These are phyloP conservation scores for Salpingus planirostris DNA, from an alignment of 2,888 invertebrate genomes.

Conservation along the genomic window DNA sequence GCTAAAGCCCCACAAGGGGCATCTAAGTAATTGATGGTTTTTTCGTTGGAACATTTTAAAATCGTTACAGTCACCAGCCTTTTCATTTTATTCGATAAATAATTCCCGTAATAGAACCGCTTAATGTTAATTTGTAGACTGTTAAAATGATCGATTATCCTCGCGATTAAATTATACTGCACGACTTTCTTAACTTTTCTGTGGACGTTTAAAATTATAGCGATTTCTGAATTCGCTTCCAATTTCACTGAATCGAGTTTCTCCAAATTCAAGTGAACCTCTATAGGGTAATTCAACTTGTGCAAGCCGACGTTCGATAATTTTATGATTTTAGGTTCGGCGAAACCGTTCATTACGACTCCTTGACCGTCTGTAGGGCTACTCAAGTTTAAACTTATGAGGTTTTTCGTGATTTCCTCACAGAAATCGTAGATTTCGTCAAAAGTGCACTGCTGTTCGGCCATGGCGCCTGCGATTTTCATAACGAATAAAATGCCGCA, in stretches of 20 bases:
- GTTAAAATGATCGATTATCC: conserved; percentile 30
- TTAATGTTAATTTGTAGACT: conserved; percentile 18
- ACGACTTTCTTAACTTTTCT: conserved; percentile 69
- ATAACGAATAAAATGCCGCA: conserved; percentile 47
- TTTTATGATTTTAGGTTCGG: too few relatives aligned
- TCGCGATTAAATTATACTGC: conserved; percentile 39
- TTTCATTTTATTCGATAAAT: conserved; percentile 17
- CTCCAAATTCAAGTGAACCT: too few relatives aligned
- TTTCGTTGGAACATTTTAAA: conserved; percentile 45
- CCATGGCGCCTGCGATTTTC: conserved; percentile 69
- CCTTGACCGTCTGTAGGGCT: too few relatives aligned
- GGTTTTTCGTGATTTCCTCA: too few relatives aligned
- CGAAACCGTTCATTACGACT: too few relatives aligned
- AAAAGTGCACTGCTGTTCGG: conserved; percentile 51
- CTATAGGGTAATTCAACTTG: too few relatives aligned
- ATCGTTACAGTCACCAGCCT: conserved; percentile 50
- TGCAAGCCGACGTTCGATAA: too few relatives aligned
- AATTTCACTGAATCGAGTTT: too few relatives aligned
- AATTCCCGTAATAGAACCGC: too few relatives aligned
- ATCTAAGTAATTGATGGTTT: conserved; percentile 51
- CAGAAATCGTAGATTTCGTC: conserved; percentile 48
- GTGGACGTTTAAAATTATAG: conserved; percentile 63
- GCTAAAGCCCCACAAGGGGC: conserved; percentile 40
- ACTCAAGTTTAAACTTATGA: too few relatives aligned
- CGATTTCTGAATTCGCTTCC: neutral